Percentiles rank a stretch among this genome's conserved stretches.
Evolutionary conservation across 1,140 invertebrate species (phyloP).

Genomic region (Oncopodura yosiiana): DNA sequence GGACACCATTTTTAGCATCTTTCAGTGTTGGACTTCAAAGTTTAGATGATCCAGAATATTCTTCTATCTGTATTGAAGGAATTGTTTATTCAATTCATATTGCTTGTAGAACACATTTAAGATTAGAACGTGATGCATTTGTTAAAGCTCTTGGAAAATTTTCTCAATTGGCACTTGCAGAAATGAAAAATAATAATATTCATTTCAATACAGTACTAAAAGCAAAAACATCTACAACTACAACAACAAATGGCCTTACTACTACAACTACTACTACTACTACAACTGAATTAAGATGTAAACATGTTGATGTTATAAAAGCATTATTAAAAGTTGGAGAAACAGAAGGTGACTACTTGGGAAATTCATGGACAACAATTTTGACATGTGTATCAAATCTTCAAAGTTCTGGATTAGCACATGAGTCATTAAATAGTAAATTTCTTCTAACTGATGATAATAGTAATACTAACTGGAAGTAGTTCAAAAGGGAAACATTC

Average conservation of each 20-base stretch:
- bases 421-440: too few relatives aligned
- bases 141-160: conserved; percentile 94
- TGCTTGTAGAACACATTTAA: conserved; percentile 95
- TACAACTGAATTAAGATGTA: conserved; percentile 97
- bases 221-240: too few relatives aligned
- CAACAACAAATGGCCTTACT: too few relatives aligned
- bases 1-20: conserved; percentile 96
- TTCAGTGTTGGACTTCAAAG: conserved; percentile 97
- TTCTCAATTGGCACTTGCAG: conserved; percentile 76
- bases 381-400: conserved; percentile 97
- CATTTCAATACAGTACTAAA: too few relatives aligned
- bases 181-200: too few relatives aligned
- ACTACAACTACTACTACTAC: conserved; percentile 86
- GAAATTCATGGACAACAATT: conserved; percentile 94
- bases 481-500: conserved; percentile 33
- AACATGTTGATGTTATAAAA: conserved; percentile 99
- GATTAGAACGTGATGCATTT: conserved; percentile 91
- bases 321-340: conserved; percentile 94
- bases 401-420: conserved; percentile 93
- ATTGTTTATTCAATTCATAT: conserved; percentile 94
- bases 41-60: conserved; percentile 92
- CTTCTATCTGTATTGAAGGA: conserved; percentile 85
- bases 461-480: conserved; percentile 72
- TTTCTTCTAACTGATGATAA: too few relatives aligned
- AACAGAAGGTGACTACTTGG: conserved; percentile 88